These are phyloP conservation scores for Horisme vitalbata DNA, from an alignment of 2,888 invertebrate genomes.

Conservation along the genomic window DNA sequence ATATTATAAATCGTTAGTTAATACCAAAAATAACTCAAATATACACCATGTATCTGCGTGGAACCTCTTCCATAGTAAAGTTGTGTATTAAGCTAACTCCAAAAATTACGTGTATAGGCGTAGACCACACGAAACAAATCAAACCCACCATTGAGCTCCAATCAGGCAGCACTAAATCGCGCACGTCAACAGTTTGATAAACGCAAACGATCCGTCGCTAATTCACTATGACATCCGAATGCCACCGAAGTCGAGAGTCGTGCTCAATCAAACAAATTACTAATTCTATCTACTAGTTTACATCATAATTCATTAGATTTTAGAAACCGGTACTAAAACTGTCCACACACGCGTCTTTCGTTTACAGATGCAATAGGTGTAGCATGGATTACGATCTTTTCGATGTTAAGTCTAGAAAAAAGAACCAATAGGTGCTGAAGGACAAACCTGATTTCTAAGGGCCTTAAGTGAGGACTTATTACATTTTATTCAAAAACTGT, in stretches of 20 bases:
- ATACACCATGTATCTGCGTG: too few relatives aligned
- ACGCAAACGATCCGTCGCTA: slow-evolving; percentile 48
- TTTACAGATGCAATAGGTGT: too few relatives aligned
- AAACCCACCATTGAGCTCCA: slow-evolving; percentile 29
- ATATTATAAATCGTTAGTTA: too few relatives aligned
- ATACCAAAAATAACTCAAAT: too few relatives aligned
- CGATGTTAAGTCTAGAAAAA: too few relatives aligned
- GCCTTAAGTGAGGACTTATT: too few relatives aligned
- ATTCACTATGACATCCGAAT: slow-evolving; percentile 46
- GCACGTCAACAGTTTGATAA: slow-evolving; percentile 49
- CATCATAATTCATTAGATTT: slow-evolving; percentile 24
- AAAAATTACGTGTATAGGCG: slow-evolving; percentile 5
- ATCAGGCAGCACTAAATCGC: slow-evolving; percentile 47
- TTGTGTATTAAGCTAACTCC: not conserved
- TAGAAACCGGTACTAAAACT: slow-evolving; percentile 21
- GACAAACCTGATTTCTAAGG: too few relatives aligned
- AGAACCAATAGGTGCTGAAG: too few relatives aligned
- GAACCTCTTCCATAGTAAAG: not conserved
- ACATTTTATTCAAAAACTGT: too few relatives aligned
- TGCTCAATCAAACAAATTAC: slow-evolving; percentile 36
- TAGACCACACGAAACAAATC: slow-evolving; percentile 30
- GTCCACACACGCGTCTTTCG: too few relatives aligned
- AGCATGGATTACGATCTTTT: too few relatives aligned
- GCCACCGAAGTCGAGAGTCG: slow-evolving; percentile 45
- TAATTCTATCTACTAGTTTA: slow-evolving; percentile 16